phyloP scores from a whole-genome alignment of 1,140 invertebrate genomes.

The Magallana angulata region DNA sequence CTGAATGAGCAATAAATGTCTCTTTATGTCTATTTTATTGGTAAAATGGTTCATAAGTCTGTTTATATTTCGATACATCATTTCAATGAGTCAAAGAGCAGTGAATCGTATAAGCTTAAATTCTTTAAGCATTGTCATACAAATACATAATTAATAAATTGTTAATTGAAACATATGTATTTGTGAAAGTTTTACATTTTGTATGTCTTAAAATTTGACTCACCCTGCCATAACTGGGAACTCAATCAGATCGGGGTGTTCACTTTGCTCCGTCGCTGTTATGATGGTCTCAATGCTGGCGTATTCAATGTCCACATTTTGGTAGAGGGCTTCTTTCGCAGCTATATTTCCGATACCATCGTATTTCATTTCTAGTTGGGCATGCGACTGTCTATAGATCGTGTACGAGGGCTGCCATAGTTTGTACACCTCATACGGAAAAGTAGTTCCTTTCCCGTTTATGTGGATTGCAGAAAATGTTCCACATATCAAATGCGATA shows the following conservation, averaged over 20 bases:
- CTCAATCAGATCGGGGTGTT: conserved; percentile 10
- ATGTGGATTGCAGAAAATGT: conserved; percentile 4
- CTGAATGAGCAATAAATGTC: too few species aligned
- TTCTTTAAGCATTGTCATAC: too few species aligned
- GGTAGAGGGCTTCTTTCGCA: not conserved
- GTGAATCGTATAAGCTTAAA: too few species aligned
- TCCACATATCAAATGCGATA: not conserved
- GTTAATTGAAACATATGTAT: too few species aligned
- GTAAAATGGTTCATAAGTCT: too few species aligned
- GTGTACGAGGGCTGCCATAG: conserved; percentile 50
- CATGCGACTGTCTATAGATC: conserved; percentile 37
- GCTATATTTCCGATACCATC: not conserved
- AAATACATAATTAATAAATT: too few species aligned
- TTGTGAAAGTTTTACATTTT: too few species aligned
- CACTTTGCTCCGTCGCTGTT: not conserved
- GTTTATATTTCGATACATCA: too few species aligned
- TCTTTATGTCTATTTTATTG: too few species aligned
- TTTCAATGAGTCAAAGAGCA: too few species aligned
- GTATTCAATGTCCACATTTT: conserved; percentile 17
- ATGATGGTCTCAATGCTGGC: conserved; percentile 1
- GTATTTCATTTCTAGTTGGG: not conserved
- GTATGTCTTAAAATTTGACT: not conserved
- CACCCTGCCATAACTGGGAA: conserved; percentile 12
- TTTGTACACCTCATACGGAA: conserved; percentile 54
- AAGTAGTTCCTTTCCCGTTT: conserved; percentile 51